Percentiles rank a stretch among this genome's conserved stretches.
Evolutionary conservation across 2,888 invertebrate species (phyloP).

Genomic region (Meiosimyza decipiens): DNA sequence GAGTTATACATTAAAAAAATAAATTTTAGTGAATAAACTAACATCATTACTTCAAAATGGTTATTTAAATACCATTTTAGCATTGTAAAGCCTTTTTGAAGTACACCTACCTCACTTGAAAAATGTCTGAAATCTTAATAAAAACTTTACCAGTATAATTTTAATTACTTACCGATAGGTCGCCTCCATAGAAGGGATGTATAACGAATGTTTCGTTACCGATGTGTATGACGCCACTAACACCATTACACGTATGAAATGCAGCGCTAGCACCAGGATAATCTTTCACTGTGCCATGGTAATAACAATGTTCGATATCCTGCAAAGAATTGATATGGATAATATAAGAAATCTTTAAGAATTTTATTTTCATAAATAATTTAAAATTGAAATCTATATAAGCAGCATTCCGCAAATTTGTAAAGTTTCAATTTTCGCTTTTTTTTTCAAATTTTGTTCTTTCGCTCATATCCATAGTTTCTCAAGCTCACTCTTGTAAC

Average conservation of each 20-base stretch:
- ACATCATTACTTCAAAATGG: too few relatives aligned
- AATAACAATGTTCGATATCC: constrained; percentile 99
- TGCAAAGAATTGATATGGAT: constrained; percentile 62
- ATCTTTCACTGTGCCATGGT: constrained; percentile 97
- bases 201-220: constrained; percentile 98
- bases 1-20: too few relatives aligned
- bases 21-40: too few relatives aligned
- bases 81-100: too few relatives aligned
- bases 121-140: too few relatives aligned
- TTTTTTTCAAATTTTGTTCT: not conserved
- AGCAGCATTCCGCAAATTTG: too few relatives aligned
- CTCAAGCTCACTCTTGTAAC: not conserved
- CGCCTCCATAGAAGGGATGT: constrained; percentile 96
- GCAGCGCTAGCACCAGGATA: constrained; percentile 96
- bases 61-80: too few relatives aligned
- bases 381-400: too few relatives aligned
- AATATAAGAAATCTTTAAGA: constrained; percentile 3
- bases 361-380: too few relatives aligned
- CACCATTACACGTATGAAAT: constrained; percentile 97
- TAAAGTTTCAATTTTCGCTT: too few relatives aligned
- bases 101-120: too few relatives aligned
- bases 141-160: not conserved
- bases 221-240: constrained; percentile 96
- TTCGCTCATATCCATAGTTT: not conserved
- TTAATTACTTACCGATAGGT: constrained; percentile 85